Base-by-base conservation (phyloP, 2,113 vertebrate genomes). In the Hipposideros armiger region DNA sequence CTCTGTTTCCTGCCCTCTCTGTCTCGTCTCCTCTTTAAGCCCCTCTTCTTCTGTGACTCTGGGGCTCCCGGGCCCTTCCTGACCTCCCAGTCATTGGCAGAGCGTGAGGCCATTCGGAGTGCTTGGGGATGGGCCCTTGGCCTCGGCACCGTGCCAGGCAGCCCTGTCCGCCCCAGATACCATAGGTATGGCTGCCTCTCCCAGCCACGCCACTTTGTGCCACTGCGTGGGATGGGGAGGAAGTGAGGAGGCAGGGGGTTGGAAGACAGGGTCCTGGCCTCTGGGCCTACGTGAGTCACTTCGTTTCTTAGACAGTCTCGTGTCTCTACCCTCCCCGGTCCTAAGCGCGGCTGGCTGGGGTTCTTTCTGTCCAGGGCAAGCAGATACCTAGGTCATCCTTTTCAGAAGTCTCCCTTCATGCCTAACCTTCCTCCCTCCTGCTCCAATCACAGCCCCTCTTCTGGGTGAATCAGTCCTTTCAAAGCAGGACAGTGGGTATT, bases 361-460 rank as follows among this genome's bases (percentile, higher is more conserved):
- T 78, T 82, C 80, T 87, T 88, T 52, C 58, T 92, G 47, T 10
- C 19, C 26, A 16, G 26, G 70, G 10, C 52, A 50, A 54, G 67
- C 64, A 88, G 28, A 3, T 72, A 5, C 40, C 45, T 32, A 14
- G 54, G 13, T 62, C 72, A 58, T 60, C 14, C 76, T 90, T 90
- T 74, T 11, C 60, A 77, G 66, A 80, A 96, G 77, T 74, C 4
- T 32, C 42, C n/a, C 30, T 6, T 64, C 24, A 11, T 54, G 10
- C 22, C 56, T 92, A 14, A 28, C 36, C 28, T 87, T 56, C 16
- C 8, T 64, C 20, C 54, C 24, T 81, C 40, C 52, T 30, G 54
- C 94, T 91, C 52, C 19, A 94, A 87, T 90, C 78, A 76, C 54
- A 80, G 95, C 52, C 54, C 36, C 32, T 90, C 78, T 86, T 80